Conservation (phyloP, 2,797 vertebrate species). For the Erithacus rubecula region DNA sequence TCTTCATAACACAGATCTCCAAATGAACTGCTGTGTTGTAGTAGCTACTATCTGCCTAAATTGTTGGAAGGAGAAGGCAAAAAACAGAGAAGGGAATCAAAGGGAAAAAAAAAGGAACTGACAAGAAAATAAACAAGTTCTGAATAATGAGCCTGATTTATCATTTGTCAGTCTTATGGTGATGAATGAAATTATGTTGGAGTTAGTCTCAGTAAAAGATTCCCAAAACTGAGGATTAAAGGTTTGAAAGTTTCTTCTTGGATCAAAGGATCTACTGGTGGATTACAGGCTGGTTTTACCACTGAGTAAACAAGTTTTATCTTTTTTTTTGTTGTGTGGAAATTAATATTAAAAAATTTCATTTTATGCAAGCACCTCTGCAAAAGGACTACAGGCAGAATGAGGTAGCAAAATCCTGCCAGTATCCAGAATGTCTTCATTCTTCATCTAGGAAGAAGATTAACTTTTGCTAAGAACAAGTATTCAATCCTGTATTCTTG, state of each 20-base stretch:
- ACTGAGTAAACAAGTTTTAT: neutral
- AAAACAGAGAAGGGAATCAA: neutral
- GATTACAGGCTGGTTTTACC: neutral
- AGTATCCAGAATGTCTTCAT: neutral
- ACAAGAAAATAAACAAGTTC: neutral
- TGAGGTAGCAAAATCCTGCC: neutral
- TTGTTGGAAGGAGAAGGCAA: neutral
- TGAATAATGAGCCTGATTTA: neutral
- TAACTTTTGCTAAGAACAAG: neutral
- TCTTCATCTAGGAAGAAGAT: neutral
- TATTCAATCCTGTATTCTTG: neutral
- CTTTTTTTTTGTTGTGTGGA: neutral
- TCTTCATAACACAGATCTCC: neutral
- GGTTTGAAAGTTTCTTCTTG: neutral
- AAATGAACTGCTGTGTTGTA: neutral
- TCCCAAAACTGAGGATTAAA: neutral
- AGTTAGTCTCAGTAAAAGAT: neutral
- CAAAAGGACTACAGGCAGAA: neutral
- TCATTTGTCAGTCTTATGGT: neutral
- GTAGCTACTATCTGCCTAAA: neutral
- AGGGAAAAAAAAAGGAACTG: neutral
- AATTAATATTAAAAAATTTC: neutral
- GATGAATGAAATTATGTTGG: neutral
- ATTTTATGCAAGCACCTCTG: neutral
- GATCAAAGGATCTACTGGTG: neutral